A percentile compares a stretch with the other conserved stretches of the same genome.
Evolutionary conservation across 1,140 invertebrate species (phyloP).

Genomic region (Cherax quadricarinatus): DNA sequence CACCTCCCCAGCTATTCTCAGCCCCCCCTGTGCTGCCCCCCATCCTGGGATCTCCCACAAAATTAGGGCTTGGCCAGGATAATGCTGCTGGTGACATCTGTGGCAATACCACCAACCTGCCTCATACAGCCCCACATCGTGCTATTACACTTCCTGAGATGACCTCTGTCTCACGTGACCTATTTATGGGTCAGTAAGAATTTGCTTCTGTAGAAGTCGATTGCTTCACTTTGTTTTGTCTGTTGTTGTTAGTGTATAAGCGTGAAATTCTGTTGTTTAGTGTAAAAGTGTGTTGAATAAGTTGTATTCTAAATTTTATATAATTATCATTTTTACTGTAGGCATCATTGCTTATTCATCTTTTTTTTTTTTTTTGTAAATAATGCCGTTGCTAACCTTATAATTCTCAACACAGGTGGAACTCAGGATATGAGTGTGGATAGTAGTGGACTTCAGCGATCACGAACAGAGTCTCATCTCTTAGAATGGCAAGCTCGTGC

Average conservation of each 20-base stretch:
- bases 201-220: neutral
- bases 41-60: constrained; percentile 81
- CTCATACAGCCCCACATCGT: constrained; percentile 58
- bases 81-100: constrained; percentile 71
- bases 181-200: constrained; percentile 71
- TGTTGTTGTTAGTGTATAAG: neutral
- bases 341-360: neutral
- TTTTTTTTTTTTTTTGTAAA: neutral
- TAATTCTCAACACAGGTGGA: constrained; percentile 6
- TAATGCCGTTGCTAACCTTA: too few relatives aligned
- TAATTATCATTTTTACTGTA: neutral
- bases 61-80: constrained; percentile 71
- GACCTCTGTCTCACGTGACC: constrained; percentile 71
- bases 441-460: constrained; percentile 64
- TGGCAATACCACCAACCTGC: constrained; percentile 66
- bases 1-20: constrained; percentile 62
- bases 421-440: constrained; percentile 59
- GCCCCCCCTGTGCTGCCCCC: constrained; percentile 78
- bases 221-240: constrained; percentile 15
- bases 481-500: constrained; percentile 57
- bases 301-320: neutral
- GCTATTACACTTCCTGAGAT: constrained; percentile 71
- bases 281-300: neutral
- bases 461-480: constrained; percentile 66
- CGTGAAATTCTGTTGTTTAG: neutral